Base-by-base conservation (phyloP, 2,888 invertebrate species). In the Barypeithes pellucidus region DNA sequence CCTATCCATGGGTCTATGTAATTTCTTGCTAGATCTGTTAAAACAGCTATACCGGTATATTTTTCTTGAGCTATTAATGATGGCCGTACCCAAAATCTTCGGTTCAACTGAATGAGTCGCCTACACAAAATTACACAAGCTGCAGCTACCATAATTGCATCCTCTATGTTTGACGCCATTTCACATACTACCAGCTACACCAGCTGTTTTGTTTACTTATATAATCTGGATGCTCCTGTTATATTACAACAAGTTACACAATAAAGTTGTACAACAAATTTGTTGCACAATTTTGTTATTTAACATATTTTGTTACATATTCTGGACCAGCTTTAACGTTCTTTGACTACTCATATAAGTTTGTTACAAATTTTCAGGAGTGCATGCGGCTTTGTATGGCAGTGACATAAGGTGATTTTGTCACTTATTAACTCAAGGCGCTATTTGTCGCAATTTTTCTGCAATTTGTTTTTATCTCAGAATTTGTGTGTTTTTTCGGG, bases 71-170 rank as follows among this genome's bases (percentile, higher is more conserved):
- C 43, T 66, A 41, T 61, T 54, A 66, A 50, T 29, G 68, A 73
- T 65, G 73, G 73, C 36, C 69, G 63, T 33, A 66, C 54, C 62
- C 66, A 73, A 69, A 69, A 73, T 69, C 62, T 69, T 61, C 73
- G 59, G 63, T 70, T 69, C 29, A 14, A 1, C 2, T 12, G 11
- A 2, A 3, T 5, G 60, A 20, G 60, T 11, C 24, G 24, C 11
- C 41, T 60, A 60, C 8, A 18, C 60, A 60, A 60, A 16, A 60
- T 60, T n/a, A 60, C 60, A 39, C 47, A 45, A 45, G 47, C 63
- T 63, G 63, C 63, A 14, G 63, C 63, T 20, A 47, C 63, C 29
- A 63, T 63, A 24, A 63, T 43, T 63, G 22, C 63, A 63, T 45
- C 45, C 22, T 63, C 47, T 16, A 63, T 41, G 20, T 62, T 20